Conservation (phyloP, 2,113 vertebrate species). For the Gopherus evgoodei region DNA sequence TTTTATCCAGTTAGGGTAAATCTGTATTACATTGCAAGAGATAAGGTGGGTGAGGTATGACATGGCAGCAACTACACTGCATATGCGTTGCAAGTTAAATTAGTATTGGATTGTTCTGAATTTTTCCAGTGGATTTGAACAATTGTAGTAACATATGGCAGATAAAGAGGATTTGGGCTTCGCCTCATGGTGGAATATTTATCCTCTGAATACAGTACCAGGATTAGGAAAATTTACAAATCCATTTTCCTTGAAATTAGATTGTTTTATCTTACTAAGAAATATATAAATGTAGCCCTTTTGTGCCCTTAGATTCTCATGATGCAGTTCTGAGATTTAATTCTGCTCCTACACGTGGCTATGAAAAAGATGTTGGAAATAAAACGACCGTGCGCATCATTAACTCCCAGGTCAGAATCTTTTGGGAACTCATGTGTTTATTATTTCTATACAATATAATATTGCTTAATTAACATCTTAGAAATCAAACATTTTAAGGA, state of each 20-base stretch:
- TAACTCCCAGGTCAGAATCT: conserved; percentile 94
- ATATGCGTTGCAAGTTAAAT: conserved; percentile 4
- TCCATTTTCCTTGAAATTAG: not conserved
- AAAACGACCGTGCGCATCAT: conserved; percentile 97
- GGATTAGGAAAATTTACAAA: not conserved
- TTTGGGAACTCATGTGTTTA: not conserved
- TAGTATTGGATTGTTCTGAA: not conserved
- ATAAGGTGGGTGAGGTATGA: not conserved
- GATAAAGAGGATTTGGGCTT: conserved; percentile 39
- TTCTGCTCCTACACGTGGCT: conserved; percentile 92
- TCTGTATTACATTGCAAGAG: not conserved
- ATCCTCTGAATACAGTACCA: not conserved
- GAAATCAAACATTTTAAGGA: not conserved
- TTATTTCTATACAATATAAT: not conserved
- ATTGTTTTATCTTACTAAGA: conserved; percentile 2
- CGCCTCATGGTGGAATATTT: not conserved
- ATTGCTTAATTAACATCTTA: conserved; percentile 1
- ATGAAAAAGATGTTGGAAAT: conserved; percentile 95
- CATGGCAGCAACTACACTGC: not conserved
- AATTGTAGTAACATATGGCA: not conserved
- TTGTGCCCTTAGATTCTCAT: conserved; percentile 88
- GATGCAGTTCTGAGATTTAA: conserved; percentile 98
- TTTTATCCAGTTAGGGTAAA: conserved; percentile 39
- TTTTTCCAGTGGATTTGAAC: not conserved
- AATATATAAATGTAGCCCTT: conserved; percentile 22